phyloP scores from a whole-genome alignment of 1,140 invertebrate genomes.

The Sitobion miscanthi region DNA sequence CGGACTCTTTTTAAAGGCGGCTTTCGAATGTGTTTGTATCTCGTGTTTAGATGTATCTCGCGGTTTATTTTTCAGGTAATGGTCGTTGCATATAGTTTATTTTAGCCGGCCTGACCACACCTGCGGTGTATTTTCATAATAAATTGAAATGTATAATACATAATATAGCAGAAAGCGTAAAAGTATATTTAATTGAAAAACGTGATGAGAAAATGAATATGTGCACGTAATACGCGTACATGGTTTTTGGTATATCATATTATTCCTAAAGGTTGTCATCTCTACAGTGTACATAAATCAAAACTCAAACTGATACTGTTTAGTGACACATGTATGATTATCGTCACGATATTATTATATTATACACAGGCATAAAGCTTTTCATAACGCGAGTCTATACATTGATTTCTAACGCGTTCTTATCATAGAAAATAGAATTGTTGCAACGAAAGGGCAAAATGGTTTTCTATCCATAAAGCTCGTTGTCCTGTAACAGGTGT shows the following conservation, averaged over 20 bases:
- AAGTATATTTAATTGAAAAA: constrained; percentile 2
- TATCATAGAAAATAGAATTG: too few relatives aligned
- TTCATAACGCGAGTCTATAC: neutral
- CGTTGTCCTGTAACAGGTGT: neutral
- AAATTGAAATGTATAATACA: neutral
- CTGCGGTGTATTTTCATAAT: neutral
- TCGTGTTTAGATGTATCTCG: neutral
- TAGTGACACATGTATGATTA: neutral
- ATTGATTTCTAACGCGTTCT: neutral
- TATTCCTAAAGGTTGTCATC: neutral
- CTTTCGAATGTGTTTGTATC: neutral
- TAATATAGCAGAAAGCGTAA: neutral
- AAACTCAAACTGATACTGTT: neutral
- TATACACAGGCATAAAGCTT: neutral
- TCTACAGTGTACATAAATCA: neutral
- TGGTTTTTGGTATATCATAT: neutral
- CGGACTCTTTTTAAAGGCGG: neutral
- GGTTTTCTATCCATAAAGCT: neutral
- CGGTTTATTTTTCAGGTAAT: neutral
- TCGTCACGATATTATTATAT: neutral
- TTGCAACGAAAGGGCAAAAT: neutral
- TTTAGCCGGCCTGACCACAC: neutral
- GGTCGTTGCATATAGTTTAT: neutral
- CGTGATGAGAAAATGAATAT: neutral
- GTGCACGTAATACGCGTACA: neutral